Evolutionary conservation across 2,888 invertebrate genomes (phyloP), one percentile per base, ranked within the genome.

Genomic region (Conus canariensis): DNA sequence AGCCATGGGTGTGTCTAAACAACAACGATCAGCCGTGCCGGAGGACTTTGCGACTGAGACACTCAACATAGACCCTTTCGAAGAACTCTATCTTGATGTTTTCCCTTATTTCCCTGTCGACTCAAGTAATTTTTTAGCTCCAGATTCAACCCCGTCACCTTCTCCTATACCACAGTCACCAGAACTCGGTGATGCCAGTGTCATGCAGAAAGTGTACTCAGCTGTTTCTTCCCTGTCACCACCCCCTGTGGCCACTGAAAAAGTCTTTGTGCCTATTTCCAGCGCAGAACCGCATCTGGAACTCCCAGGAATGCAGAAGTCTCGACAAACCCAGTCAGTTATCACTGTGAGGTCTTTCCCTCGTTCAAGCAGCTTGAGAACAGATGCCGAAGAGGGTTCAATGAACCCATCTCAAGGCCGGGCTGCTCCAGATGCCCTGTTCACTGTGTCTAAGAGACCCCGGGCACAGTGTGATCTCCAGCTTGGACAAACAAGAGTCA

Each of bases 1-100:
- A 4, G 2, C 56, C 25, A 85, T 89, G 85, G 89, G 89, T 14
- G 85, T 89, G 56, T 83, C 67, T 8, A 86, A 86, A 45, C 30
- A 19, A 14, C 30, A 86, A 25, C 60, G 67, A 10, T 7, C 80
- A 7, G 22, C 19, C 58, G 8, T 80, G 12, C 9, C 25, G 4
- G 59, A 88, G 22, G 88, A 77, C 59, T 9, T 74, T 8, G 59
- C 14, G 25, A 80, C 30, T 22, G 77, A 74, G 25, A 4, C 82
- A 9, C 7, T 83, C 30, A 14, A 0, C 77, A 30, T 80, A 19
- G 58, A 45, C 19, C 8, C 59, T 14, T 30, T 30, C 6, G 4
- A 80, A 45, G 25, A 16, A 64, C 6, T 64, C 45, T 45, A 45
- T 64, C 10, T 1, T 10, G 64, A 64, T 16, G 64, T 16, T 16